Conservation (phyloP, 2,113 vertebrate species). For the Madoqua kirkii region DNA sequence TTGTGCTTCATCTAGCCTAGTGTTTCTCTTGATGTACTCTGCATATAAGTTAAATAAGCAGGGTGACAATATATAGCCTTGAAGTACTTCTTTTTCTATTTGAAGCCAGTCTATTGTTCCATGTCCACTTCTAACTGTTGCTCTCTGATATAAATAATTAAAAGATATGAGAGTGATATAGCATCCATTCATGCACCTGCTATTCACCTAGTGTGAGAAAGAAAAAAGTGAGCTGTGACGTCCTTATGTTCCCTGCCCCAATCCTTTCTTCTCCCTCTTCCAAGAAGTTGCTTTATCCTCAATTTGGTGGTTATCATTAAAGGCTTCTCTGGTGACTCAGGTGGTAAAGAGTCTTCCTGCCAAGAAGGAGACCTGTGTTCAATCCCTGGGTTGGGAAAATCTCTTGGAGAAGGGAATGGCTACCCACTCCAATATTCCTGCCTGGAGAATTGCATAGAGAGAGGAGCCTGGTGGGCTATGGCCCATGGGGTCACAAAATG, state of each 20-base stretch:
- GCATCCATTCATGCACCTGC: background rate
- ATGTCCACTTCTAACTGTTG: background rate
- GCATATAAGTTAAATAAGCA: background rate
- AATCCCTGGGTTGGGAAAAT: background rate
- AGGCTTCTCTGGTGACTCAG: background rate
- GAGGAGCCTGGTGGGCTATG: background rate
- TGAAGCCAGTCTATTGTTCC: background rate
- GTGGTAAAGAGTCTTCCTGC: background rate
- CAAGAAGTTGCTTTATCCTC: background rate
- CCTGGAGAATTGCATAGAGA: background rate
- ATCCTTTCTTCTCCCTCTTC: background rate
- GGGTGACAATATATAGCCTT: background rate
- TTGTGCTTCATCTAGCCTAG: background rate
- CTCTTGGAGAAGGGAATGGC: background rate
- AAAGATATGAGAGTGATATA: background rate
- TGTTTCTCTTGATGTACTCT: background rate
- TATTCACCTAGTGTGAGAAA: background rate
- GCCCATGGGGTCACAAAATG: background rate
- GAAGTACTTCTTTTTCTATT: background rate
- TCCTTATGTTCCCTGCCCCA: rapidly evolving
- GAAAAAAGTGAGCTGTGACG: background rate
- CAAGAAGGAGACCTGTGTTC: background rate
- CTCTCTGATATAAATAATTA: background rate
- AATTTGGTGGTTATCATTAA: background rate
- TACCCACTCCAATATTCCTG: background rate